Conservation (phyloP, 2,113 vertebrate genomes). For the Muntiacus reevesi region DNA sequence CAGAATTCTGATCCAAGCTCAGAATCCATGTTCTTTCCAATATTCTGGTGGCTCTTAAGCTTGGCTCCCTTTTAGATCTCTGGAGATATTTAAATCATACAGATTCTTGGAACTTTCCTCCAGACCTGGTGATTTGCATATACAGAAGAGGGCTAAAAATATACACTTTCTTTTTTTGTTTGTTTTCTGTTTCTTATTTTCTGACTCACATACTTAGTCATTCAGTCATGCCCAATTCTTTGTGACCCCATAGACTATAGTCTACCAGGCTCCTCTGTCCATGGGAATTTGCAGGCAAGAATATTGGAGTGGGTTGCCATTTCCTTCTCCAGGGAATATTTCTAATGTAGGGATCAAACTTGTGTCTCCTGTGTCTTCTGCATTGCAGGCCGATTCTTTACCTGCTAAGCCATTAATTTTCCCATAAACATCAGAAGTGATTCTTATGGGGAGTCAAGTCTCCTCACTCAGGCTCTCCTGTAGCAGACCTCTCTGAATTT, state of each 20-base stretch:
- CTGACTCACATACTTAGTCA: not conserved
- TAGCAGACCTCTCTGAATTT: not conserved
- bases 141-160: not conserved
- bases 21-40: not conserved
- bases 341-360: not conserved
- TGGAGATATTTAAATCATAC: not conserved
- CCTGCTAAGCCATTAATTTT: not conserved
- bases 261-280: not conserved
- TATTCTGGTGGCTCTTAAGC: not conserved
- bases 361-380: not conserved
- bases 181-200: not conserved
- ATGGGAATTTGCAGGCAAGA: not conserved
- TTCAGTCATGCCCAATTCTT: not conserved
- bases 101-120: not conserved
- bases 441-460: not conserved
- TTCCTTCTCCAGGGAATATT: not conserved
- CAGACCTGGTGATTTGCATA: not conserved
- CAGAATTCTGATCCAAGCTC: not conserved
- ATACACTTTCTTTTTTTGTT: not conserved
- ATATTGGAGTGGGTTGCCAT: not conserved
- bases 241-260: rapidly evolving
- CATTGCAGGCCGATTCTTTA: not conserved
- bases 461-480: not conserved
- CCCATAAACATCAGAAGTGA: not conserved
- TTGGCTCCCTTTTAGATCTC: not conserved